phyloP scores from a whole-genome alignment of 2,113 vertebrate genomes.

The Rhinopomastus cyanomelas region DNA sequence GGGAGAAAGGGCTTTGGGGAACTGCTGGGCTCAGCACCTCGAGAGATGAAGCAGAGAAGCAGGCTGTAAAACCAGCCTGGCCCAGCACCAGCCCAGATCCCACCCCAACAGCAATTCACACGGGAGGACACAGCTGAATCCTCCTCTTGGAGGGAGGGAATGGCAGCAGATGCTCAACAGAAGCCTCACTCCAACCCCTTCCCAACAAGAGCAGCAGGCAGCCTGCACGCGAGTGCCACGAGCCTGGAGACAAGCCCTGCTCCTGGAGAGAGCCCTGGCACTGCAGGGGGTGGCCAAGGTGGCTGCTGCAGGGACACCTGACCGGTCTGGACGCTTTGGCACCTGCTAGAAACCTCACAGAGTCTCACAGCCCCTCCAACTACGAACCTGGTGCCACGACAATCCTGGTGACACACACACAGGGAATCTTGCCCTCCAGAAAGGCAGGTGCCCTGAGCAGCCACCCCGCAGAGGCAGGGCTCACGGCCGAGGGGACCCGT shows the following conservation, averaged over 20 bases:
- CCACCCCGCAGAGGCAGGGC: not conserved
- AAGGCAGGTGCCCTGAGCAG: not conserved
- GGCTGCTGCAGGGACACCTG: not conserved
- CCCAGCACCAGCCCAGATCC: accelerated
- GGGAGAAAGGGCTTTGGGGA: not conserved
- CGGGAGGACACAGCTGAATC: not conserved
- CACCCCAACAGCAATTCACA: not conserved
- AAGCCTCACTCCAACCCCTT: not conserved
- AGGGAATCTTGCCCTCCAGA: not conserved
- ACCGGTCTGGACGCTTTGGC: not conserved
- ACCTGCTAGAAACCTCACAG: not conserved
- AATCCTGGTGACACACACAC: not conserved
- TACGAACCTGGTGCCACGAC: not conserved
- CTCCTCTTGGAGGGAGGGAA: not conserved
- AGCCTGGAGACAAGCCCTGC: not conserved
- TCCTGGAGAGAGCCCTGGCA: accelerated
- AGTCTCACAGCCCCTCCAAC: not conserved
- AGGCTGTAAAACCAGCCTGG: not conserved
- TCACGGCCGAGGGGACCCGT: not conserved
- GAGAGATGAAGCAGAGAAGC: not conserved
- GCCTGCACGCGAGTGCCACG: accelerated
- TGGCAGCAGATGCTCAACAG: not conserved
- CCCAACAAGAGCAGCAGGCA: not conserved
- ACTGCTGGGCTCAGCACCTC: not conserved
- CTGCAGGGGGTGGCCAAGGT: not conserved